phyloP scores from a whole-genome alignment of 1,140 invertebrate species.

The Eupristina koningsbergeri region DNA sequence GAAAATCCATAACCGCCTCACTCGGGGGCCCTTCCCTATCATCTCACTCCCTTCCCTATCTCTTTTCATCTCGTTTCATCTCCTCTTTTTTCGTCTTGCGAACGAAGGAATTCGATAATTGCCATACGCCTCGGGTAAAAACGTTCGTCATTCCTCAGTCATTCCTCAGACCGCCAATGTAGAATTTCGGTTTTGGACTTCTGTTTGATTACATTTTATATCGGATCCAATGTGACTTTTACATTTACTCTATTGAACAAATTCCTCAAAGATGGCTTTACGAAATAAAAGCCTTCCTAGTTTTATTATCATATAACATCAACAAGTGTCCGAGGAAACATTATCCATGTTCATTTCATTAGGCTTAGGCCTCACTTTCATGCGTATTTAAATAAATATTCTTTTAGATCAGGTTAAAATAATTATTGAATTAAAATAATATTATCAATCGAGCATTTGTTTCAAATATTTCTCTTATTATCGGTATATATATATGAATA shows the following conservation, averaged over 20 bases:
- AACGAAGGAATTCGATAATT: slow-evolving; percentile 39
- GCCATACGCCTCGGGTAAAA: slow-evolving; percentile 31
- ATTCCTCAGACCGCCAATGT: neutral
- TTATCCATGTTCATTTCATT: no score
- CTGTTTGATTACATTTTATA: neutral
- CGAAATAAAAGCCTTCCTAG: neutral
- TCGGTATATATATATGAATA: no score
- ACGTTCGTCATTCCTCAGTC: slow-evolving; percentile 35
- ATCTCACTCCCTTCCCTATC: neutral
- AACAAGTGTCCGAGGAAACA: neutral
- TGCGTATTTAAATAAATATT: no score
- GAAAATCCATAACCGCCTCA: neutral
- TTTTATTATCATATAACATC: neutral
- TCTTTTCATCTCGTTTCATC: neutral
- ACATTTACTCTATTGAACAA: neutral
- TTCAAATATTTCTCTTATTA: no score
- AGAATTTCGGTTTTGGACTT: neutral
- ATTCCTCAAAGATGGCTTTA: neutral
- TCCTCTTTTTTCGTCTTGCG: neutral
- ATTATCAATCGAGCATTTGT: no score
- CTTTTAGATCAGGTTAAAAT: no score
- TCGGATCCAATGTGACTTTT: neutral
- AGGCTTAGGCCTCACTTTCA: no score
- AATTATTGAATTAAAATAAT: no score
- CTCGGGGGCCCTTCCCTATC: neutral